These are phyloP conservation scores for Agrypnia vestita DNA, from an alignment of 1,140 invertebrate genomes.

Conservation along the genomic window DNA sequence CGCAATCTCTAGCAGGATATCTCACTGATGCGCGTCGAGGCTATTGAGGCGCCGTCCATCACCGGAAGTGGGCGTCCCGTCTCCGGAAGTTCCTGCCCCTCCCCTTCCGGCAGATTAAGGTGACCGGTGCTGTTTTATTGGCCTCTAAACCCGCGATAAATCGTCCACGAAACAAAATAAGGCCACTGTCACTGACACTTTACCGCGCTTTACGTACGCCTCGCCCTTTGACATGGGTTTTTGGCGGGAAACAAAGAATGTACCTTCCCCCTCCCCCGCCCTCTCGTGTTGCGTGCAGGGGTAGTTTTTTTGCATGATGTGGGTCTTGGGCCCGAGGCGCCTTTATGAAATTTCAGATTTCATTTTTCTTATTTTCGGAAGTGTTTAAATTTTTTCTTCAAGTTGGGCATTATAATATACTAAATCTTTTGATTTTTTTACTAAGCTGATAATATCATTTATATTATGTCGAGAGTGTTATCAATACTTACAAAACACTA, in stretches of 20 bases:
- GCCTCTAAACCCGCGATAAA: constrained; percentile 60
- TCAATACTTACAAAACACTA: too few species aligned
- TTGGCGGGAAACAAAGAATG: constrained; percentile 30
- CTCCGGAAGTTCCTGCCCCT: constrained; percentile 20
- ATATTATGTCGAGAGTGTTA: too few species aligned
- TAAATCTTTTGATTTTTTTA: too few species aligned
- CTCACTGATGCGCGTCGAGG: constrained; percentile 9
- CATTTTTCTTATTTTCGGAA: constrained; percentile 4
- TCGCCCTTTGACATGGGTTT: constrained; percentile 43
- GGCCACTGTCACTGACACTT: constrained; percentile 57
- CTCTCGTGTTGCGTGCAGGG: constrained; percentile 20
- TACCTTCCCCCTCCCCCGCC: background rate
- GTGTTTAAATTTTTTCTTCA: constrained; percentile 20
- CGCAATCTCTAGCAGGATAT: too few species aligned
- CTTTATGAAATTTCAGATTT: constrained; percentile 47
- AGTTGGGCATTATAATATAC: too few species aligned
- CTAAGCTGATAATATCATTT: too few species aligned
- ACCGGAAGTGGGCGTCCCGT: constrained; percentile 35
- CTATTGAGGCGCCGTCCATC: constrained; percentile 37
- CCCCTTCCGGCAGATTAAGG: constrained; percentile 47
- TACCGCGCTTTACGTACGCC: constrained; percentile 52
- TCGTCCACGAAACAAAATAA: constrained; percentile 61
- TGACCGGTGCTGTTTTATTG: constrained; percentile 57
- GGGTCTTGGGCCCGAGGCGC: constrained; percentile 13
- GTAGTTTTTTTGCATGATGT: constrained; percentile 40